Evolutionary conservation across 2,113 vertebrate genomes (phyloP).

Genomic region (Planiliza haematocheilus): DNA sequence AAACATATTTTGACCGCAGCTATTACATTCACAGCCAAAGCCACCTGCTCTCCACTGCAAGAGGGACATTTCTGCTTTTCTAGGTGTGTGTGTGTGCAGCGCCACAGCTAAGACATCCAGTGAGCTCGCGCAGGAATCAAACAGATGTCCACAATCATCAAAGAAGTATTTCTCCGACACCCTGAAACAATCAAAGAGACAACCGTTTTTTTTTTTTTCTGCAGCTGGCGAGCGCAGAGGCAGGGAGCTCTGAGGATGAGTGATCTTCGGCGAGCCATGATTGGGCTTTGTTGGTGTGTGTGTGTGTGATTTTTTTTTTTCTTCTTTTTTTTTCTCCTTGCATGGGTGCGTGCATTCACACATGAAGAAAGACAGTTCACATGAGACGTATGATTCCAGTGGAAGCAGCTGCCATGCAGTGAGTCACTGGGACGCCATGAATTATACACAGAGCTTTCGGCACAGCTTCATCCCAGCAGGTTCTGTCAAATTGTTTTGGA

Average conservation of each 20-base stretch:
- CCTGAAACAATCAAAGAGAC: constrained; percentile 52
- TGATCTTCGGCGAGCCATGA: not conserved
- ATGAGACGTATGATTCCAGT: constrained; percentile 36
- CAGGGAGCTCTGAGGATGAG: not conserved
- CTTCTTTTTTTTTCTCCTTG: not conserved
- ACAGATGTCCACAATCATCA: constrained; percentile 48
- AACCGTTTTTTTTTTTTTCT: constrained; percentile 14
- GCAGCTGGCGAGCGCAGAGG: constrained; percentile 34
- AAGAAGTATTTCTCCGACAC: constrained; percentile 36
- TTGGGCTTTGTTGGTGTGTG: constrained; percentile 13
- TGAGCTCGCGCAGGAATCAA: constrained; percentile 39
- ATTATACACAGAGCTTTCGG: constrained; percentile 57
- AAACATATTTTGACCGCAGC: not conserved
- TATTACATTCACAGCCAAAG: not conserved
- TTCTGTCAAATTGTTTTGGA: constrained; percentile 20
- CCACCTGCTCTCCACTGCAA: not conserved
- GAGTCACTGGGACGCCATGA: constrained; percentile 43
- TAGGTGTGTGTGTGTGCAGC: not conserved
- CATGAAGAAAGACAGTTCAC: constrained; percentile 35
- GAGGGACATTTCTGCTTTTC: not conserved
- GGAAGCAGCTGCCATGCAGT: constrained; percentile 43
- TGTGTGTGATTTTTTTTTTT: not conserved
- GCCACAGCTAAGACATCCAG: constrained; percentile 7
- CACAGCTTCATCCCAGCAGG: constrained; percentile 13
- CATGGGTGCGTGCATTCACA: constrained; percentile 26